phyloP scores from a whole-genome alignment of 2,113 vertebrate genomes.

The Raja brachyura region DNA sequence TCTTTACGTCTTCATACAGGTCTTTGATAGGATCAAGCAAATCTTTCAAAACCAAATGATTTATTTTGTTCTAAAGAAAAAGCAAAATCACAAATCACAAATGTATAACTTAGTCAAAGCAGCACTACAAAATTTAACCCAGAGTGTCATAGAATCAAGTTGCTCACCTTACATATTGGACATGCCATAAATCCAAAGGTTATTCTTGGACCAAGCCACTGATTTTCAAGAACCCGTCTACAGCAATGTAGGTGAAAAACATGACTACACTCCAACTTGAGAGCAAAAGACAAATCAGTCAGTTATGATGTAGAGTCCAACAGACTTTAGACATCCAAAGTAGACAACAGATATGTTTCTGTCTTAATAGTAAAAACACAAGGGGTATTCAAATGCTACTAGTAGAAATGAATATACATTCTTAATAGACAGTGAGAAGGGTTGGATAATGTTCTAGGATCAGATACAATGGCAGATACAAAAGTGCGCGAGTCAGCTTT shows the following conservation, averaged over 20 bases:
- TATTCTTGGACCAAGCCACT: constrained; percentile 95
- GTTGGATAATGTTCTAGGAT: neutral
- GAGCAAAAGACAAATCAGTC: constrained; percentile 41
- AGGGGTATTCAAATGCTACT: neutral
- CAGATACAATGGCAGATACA: neutral
- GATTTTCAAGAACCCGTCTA: constrained; percentile 87
- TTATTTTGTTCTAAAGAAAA: constrained; percentile 90
- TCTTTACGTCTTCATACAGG: constrained; percentile 93
- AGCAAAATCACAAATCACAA: constrained; percentile 12
- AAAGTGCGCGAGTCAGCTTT: no score
- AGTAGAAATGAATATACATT: neutral
- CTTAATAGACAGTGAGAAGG: neutral
- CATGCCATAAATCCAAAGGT: constrained; percentile 98
- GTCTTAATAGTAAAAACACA: neutral
- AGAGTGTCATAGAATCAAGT: neutral
- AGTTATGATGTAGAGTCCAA: neutral
- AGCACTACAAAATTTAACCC: neutral
- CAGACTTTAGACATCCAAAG: neutral
- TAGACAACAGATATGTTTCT: neutral
- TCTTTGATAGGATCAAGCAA: constrained; percentile 96
- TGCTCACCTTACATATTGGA: constrained; percentile 92
- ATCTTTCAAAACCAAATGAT: constrained; percentile 92
- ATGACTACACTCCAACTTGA: constrained; percentile 92
- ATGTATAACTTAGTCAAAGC: neutral
- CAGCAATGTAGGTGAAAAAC: constrained; percentile 97